Evolutionary conservation across 2,113 vertebrate species (phyloP), one percentile per base, ranked within the genome.

Genomic region (Lagenorhynchus albirostris): DNA sequence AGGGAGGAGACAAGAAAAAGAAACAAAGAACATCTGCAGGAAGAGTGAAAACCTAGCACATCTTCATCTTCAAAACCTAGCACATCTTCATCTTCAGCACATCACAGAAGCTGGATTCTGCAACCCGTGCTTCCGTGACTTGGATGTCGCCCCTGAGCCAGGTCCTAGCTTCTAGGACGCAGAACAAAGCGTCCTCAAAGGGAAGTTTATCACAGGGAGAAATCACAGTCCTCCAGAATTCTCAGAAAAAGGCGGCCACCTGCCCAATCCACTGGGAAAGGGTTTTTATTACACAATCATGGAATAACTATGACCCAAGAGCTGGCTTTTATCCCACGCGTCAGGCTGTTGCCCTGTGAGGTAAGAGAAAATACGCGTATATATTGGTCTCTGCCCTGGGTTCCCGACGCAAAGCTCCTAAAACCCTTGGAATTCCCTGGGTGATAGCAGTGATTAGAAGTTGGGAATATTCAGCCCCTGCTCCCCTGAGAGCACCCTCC

Each of bases 121-220:
- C 17, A 36, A 58, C 18, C 36, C 31, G 1, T 9, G 1, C 2
- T 3, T 4, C 0, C 0, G 3, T 25, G 81, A 68, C 14, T 3
- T 36, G 20, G 47, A 31, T 33, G 21, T 1, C 2, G 36, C 5
- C 9, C 55, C 33, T 17, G 44, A 29, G 62, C 4, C 21, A 50
- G 58, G n/a, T 8, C 26, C 38, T 21, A 4, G 38, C 36, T 58
- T 60, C 63, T 8, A 60, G 79, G 17, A 62, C 13, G 3, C 2
- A 25, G 47, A 68, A 50, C 55, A 65, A 38, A 96, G 47, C 6
- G 17, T 88, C 26, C 38, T 60, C 36, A 31, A 26, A 13, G 38
- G 23, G 29, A 70, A 53, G 5, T 23, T 68, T 80, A 67, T 31
- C 84, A 6, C 5, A 20, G 50, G 55, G 53, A 77, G 47, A 86